Evolutionary conservation across 2,797 vertebrate genomes (phyloP).

Genomic region (Phalanger gymnotis): DNA sequence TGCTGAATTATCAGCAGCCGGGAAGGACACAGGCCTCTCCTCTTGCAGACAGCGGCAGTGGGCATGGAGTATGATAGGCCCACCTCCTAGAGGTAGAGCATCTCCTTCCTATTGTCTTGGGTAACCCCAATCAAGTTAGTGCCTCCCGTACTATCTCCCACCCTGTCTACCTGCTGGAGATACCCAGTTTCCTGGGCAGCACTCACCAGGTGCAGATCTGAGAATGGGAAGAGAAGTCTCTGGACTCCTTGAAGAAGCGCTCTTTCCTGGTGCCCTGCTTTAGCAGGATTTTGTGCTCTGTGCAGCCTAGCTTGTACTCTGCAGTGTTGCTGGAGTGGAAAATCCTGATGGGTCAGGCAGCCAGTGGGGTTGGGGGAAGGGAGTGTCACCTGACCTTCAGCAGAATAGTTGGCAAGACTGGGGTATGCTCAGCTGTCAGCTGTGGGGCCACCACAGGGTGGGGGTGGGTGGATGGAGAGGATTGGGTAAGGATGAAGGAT

Average conservation of each 20-base stretch:
- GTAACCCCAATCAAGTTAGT: background rate
- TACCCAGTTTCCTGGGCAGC: background rate
- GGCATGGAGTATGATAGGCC: background rate
- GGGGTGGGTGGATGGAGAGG: conserved; percentile 20
- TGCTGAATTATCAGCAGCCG: background rate
- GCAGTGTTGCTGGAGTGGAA: background rate
- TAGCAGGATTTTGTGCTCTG: background rate
- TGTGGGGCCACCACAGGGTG: conserved; percentile 32
- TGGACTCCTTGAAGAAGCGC: background rate
- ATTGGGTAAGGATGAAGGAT: background rate
- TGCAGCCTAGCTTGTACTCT: rapidly evolving
- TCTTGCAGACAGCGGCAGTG: background rate
- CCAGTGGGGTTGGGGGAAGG: conserved; percentile 6
- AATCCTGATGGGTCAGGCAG: background rate
- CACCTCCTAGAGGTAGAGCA: background rate
- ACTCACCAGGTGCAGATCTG: conserved; percentile 59
- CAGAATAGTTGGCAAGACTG: conserved; percentile 62
- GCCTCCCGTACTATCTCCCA: background rate
- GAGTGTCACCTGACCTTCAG: conserved; percentile 74
- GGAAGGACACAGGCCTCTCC: background rate
- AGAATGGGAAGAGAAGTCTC: background rate
- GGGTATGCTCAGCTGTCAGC: conserved; percentile 74
- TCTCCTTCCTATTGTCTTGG: background rate
- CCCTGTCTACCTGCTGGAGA: background rate
- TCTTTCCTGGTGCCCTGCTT: background rate